Evolutionary conservation across 2,797 vertebrate genomes (phyloP), one percentile per base, ranked within the genome.

Genomic region (Halcyon leucocephala): DNA sequence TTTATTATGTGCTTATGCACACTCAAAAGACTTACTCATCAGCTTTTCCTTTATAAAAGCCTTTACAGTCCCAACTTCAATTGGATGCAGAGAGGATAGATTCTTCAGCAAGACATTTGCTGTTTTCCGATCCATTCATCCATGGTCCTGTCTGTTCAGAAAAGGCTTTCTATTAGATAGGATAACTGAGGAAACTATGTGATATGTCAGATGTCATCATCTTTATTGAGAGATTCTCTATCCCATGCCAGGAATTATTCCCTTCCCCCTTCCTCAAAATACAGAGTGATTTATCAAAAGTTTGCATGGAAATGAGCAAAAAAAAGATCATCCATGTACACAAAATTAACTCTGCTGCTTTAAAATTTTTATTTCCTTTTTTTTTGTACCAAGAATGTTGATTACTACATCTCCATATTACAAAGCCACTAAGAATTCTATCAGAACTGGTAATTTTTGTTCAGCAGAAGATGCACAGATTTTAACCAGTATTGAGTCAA

Each of bases 21-120:
- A 83, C 44, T 86, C 71, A 80, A 64, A 93, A 89, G 65, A 57
- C 49, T 83, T 86, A 77, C 86, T 95, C 71, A 88, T 82, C 84
- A 95, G 67, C 67, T 89, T 94, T 92, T 87, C 35, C 35, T 49
- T 70, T 66, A 82, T 54, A 87, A 87, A 89, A 91, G 33, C 64
- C 71, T 60, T 60, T 64, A 39, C 31, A 82, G 72, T 37, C 60
- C 42, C 16, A 61, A 49, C 4, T 41, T 77, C 49, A 92, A 80
- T 84, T 70, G 82, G 44, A 86, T 70, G 31, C 42, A 89, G 67
- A 70, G 20, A 70, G 49, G 66, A 73, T 14, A 90, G 35, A 79
- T 65, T 89, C 33, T 91, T 89, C 67, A 81, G 19, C 41, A 74
- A 90, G 81, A 74, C 11, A 41, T 94, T 89, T 85, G 41, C 41